Evolutionary conservation across 2,888 invertebrate species (phyloP), one percentile per base, ranked within the genome.

Genomic region (Latheticus oryzae): DNA sequence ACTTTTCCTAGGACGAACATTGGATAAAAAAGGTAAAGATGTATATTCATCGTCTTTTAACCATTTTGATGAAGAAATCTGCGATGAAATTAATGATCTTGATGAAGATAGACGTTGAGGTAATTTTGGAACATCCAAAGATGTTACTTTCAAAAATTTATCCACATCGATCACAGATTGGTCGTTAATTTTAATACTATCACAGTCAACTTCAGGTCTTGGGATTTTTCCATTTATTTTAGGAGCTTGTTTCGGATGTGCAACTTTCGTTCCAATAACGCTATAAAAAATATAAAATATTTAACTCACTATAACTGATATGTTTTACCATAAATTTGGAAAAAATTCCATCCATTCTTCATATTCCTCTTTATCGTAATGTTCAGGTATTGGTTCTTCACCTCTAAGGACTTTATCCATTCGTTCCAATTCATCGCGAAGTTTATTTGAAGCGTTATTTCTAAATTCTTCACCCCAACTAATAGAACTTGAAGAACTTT

Each of bases 291-390:
- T n/a, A n/a, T n/a, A n/a, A n/a, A n/a, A n/a, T n/a, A n/a, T n/a
- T n/a, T n/a, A n/a, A n/a, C n/a, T n/a, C 47, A 2, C 13, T 13
- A 19, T 8, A 8, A 2, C 11, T n/a, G 8, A 45, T 3, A 3
- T 13, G 33, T 33, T 17, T 56, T 72, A 84, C 85, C 83, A 82
- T 65, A 85, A 78, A 65, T 83, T 82, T 60, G 85, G 85, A 75
- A 85, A 85, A 24, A 82, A 73, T 53, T 81, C 76, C 57, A 80
- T 81, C 86, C 86, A 86, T 66, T 84, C 83, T 53, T 80, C 79
- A 66, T 84, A 84, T 70, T 86, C 85, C 21, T 84, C 82, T 59
- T 81, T 73, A 60, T 85, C 82, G 47, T 82, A 81, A 33, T 81
- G 77, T 17, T 80, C 64, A 0, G 76, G 76, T 32, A 80, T 79